Percentiles rank a stretch among this genome's conserved stretches.
Evolutionary conservation across 2,888 invertebrate species (phyloP).

Genomic region (Lasioglossum zephyrum): DNA sequence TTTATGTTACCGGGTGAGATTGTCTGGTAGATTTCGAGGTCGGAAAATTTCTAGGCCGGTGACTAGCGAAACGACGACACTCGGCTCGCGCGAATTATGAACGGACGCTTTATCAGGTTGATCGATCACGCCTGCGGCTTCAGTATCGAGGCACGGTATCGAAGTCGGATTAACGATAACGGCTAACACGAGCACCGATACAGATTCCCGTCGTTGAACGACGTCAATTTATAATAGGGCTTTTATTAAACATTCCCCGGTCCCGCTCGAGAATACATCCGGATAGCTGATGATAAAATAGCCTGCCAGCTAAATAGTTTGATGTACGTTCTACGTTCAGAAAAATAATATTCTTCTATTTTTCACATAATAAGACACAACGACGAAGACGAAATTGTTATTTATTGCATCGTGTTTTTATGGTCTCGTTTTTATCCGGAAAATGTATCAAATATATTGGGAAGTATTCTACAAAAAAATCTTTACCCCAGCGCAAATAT

Average conservation of each 20-base stretch:
- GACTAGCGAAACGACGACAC: conserved; percentile 38
- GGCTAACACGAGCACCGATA: conserved; percentile 43
- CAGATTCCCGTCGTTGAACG: conserved; percentile 34
- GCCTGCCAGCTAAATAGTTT: background rate
- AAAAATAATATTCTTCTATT: background rate
- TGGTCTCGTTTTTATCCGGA: no score
- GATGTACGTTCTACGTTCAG: background rate
- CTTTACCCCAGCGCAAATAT: no score
- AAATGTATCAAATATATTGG: no score
- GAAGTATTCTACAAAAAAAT: no score
- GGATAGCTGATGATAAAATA: background rate
- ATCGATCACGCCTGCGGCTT: conserved; percentile 61
- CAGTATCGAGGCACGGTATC: conserved; percentile 49
- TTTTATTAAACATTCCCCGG: conserved; percentile 55
- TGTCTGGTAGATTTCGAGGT: background rate
- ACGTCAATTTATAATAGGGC: conserved; percentile 52
- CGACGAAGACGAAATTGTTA: no score
- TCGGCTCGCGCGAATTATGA: conserved; percentile 52
- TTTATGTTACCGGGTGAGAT: background rate
- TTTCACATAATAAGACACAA: no score
- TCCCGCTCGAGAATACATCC: conserved; percentile 4
- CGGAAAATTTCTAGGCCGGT: conserved; percentile 23
- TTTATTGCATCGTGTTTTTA: no score
- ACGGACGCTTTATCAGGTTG: conserved; percentile 45
- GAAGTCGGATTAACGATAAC: conserved; percentile 55